These are phyloP conservation scores for Ditula angustiorana DNA, from an alignment of 2,888 invertebrate genomes.

Conservation along the genomic window DNA sequence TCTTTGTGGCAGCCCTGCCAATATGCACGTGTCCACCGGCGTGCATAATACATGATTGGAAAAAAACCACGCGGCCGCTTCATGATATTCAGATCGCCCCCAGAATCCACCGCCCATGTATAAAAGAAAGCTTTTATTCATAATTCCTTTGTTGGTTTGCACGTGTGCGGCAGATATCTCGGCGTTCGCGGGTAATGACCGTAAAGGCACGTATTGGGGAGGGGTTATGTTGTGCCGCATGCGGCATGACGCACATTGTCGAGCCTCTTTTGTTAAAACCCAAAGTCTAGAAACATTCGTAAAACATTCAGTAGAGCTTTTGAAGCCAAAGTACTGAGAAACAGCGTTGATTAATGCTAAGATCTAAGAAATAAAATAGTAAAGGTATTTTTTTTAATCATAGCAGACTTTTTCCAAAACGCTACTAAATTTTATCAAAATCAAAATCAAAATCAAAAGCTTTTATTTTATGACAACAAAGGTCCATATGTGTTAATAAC, in stretches of 20 bases:
- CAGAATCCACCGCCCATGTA: conserved; percentile 17
- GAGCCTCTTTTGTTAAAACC: too few species aligned
- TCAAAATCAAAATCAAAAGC: too few species aligned
- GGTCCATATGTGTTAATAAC: too few species aligned
- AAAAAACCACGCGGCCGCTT: conserved; percentile 1
- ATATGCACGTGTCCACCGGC: conserved; percentile 12
- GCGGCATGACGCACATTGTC: not conserved
- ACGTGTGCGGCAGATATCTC: conserved; percentile 20
- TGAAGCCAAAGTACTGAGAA: too few species aligned
- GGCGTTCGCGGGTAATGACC: conserved; percentile 2
- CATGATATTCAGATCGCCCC: conserved; percentile 17
- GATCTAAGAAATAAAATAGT: too few species aligned
- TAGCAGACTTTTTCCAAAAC: too few species aligned
- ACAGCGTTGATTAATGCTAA: too few species aligned
- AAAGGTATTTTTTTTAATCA: too few species aligned
- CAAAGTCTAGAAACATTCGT: too few species aligned
- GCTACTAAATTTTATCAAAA: too few species aligned
- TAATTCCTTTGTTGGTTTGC: conserved; percentile 26
- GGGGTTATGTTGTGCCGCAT: conserved; percentile 3
- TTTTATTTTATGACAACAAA: too few species aligned
- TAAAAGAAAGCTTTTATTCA: conserved; percentile 35
- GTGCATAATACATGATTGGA: conserved; percentile 9
- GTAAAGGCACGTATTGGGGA: not conserved
- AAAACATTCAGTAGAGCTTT: too few species aligned
- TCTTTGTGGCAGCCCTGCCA: conserved; percentile 8